Base-by-base conservation (phyloP, 2,888 invertebrate species). In the Oscheius sp. region DNA sequence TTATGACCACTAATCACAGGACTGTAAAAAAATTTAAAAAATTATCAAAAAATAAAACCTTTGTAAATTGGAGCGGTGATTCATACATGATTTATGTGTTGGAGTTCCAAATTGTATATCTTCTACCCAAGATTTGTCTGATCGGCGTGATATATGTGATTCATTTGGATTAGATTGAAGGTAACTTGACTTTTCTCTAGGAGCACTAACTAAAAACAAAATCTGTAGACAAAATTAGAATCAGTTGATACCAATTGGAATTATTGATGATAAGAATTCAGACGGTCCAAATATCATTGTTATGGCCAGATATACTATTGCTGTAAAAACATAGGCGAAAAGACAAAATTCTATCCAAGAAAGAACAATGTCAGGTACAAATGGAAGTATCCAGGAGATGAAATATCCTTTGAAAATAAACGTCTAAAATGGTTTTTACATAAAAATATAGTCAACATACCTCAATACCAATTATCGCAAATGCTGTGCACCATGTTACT, bases 61-160 rank as follows among this genome's bases (percentile, higher is more conserved):
- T 27, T 52, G 13, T 6, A 25, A 6, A 1, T 18, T 64, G 25
- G 46, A 18, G 23, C 25, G 23, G 12, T 29, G 2, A 49, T 27
- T 66, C n/a, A 18, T 49, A n/a, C 25, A 29, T 6, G 52, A 49
- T 16, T 41, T 52, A 16, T 53, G 55, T 1, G 71, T 35, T 27
- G 71, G 49, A 6, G 52, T 43, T 16, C 70, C 71, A 21, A 71
- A 71, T 13, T 59, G 49, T 3, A 55, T 53, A 21, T 52, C 52
- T 21, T 71, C 71, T 27, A 71, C 63, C 71, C 71, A 71, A 16
- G 71, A 71, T 52, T 41, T 61, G 23, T 71, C 61, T 18, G 41
- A 35, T 46, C 41, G 35, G 3, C n/a, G 49, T 18, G 35, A 35
- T 6, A 35, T 35, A 9, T 35, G 45, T 23, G 43, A 23, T 46